Percentiles rank a stretch among this genome's conserved stretches.
phyloP scores from a whole-genome alignment of 2,113 vertebrate species.

The Emydocephalus ijimae region DNA sequence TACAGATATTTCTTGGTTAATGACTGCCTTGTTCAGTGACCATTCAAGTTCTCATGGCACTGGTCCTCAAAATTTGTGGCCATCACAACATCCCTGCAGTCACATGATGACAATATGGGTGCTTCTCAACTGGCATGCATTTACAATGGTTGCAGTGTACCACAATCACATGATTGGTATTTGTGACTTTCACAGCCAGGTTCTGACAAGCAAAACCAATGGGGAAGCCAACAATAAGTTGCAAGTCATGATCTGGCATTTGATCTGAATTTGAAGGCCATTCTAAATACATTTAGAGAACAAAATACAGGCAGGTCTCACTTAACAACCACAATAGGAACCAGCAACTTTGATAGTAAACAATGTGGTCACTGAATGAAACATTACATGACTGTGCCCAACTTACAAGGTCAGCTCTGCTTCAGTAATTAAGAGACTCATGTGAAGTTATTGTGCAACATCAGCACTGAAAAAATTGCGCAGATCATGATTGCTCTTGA shows the following conservation, averaged over 20 bases:
- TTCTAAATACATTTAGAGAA: no score
- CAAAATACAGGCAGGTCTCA: no score
- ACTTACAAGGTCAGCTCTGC: no score
- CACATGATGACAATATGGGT: neutral
- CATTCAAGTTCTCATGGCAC: neutral
- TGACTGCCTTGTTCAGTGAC: neutral
- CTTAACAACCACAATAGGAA: no score
- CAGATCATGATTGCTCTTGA: neutral
- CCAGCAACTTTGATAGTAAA: no score
- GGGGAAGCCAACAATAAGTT: neutral
- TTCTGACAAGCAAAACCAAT: neutral
- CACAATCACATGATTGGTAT: neutral
- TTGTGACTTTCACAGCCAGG: neutral
- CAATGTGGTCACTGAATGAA: no score
- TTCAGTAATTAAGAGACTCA: no score
- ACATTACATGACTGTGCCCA: no score
- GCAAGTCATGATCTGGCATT: neutral
- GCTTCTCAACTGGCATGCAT: neutral
- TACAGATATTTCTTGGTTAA: neutral
- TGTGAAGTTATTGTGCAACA: no score
- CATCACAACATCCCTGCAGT: neutral
- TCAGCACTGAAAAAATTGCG: neutral
- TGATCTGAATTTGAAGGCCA: no score
- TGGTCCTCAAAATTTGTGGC: neutral
- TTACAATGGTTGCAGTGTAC: neutral